Evolutionary conservation across 2,888 invertebrate genomes (phyloP), one percentile per base, ranked within the genome.

Genomic region (Himalopsyche anomala): DNA sequence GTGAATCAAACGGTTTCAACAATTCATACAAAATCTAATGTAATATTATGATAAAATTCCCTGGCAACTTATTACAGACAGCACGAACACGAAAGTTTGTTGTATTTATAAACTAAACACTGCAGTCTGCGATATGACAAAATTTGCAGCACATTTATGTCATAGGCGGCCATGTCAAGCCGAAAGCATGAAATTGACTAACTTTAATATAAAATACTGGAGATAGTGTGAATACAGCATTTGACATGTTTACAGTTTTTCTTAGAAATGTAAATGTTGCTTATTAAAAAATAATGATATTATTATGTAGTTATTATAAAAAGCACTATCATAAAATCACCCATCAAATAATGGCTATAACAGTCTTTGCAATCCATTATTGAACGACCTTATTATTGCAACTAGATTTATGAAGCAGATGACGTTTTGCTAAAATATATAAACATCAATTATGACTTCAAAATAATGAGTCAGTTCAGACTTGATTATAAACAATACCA

Each of bases 291-390:
- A 51, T 15, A 51, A 51, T 15, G 36, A 36, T 19, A 74, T 74
- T 74, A 12, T 15, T 74, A 74, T 19, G 74, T 74, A 74, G 38
- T 9, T 74, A 74, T 36, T 74, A 74, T 28, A 74, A 74, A 74
- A 74, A 74, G 74, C 36, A 74, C 74, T 74, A 74, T 74, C 12
- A 74, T 11, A 74, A 28, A 19, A 74, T 38, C 62, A 36, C 19
- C 38, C 74, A 74, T 36, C 36, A 19, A n/a, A 62, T 62, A 74
- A 74, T 74, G 36, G 38, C 12, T 36, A 12, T 38, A 62, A 36
- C 19, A 74, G 74, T 74, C 74, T 74, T 74, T 74, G 36, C 74
- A 74, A 28, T 5, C 19, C 11, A 19, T 62, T 19, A 62, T 62
- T 6, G n/a, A 62, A 9, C 11, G 6, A 36, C 5, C 28, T 12